Base-by-base conservation (phyloP, 2,888 invertebrate genomes). In the Leptinotarsa peninsularis region DNA sequence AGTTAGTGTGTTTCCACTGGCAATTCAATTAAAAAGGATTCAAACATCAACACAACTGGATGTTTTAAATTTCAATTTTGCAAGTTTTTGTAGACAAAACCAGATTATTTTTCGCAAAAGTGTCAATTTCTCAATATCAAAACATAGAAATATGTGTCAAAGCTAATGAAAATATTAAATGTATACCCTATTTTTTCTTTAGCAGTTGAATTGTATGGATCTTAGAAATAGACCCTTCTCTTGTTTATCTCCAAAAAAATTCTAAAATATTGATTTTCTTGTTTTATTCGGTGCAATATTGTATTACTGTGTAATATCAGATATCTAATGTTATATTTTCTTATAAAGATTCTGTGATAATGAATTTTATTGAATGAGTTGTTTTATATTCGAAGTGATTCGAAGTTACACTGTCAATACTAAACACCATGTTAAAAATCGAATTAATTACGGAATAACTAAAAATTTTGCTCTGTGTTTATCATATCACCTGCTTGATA, bases 311-410 rank as follows among this genome's bases (percentile, higher is more conserved):
- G 58, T 49, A 49, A 72, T 66, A 49, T 54, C 33, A 52, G n/a
- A 60, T 50, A n/a, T 33, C 18, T 58, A 49, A 71, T 43, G 23
- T 72, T 72, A 66, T 54, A 72, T 72, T 66, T 71, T 66, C 63
- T 72, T 49, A 58, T 72, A 66, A 67, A 72, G 54, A 66, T 72
- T 72, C 72, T 72, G 72, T 72, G 72, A 72, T 72, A 72, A 66
- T 43, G 49, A 72, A 52, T 54, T 49, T 72, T 66, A 66, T 52
- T 69, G 18, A 69, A 63, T 17, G 63, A 58, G 58, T 58, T 33
- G 63, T 63, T 63, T 63, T 63, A 33, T 63, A 63, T 63, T 52
- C 43, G 18, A 63, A 63, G 33, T 13, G 27, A 33, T 33, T 63
- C 4, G 18, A n/a, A 63, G 63, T 63, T 63, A 43, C 14, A 63